Percentiles rank a stretch among this genome's conserved stretches.
Evolutionary conservation across 2,113 vertebrate species (phyloP).

Genomic region (Rhea pennata): DNA sequence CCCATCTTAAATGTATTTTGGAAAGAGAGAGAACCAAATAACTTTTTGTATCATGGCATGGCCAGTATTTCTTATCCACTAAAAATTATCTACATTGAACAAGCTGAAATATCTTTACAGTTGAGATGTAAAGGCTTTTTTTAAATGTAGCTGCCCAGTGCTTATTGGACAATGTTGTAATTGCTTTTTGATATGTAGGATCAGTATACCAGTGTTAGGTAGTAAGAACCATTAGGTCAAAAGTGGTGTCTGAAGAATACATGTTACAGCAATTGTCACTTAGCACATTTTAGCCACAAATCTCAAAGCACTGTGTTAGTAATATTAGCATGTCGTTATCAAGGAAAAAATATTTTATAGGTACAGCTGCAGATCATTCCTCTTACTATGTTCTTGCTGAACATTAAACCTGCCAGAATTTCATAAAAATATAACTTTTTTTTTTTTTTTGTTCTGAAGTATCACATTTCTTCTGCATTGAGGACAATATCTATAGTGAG

Average conservation of each 20-base stretch:
- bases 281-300: neutral
- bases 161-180: neutral
- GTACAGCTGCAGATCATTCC: neutral
- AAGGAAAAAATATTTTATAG: neutral
- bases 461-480: neutral
- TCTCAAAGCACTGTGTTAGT: neutral
- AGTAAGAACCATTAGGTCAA: too few species aligned
- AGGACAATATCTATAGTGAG: neutral
- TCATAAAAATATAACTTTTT: neutral
- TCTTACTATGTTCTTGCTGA: neutral
- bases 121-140: neutral
- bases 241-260: neutral
- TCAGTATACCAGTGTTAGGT: fast-evolving
- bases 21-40: neutral
- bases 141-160: neutral
- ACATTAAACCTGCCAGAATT: neutral
- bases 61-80: neutral
- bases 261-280: neutral
- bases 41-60: neutral
- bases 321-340: neutral
- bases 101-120: neutral
- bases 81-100: neutral
- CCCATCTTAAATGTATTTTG: neutral
- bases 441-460: neutral
- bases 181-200: neutral